These are phyloP conservation scores for Ditylenchus weischeri DNA, from an alignment of 2,888 invertebrate species.

Conservation along the genomic window DNA sequence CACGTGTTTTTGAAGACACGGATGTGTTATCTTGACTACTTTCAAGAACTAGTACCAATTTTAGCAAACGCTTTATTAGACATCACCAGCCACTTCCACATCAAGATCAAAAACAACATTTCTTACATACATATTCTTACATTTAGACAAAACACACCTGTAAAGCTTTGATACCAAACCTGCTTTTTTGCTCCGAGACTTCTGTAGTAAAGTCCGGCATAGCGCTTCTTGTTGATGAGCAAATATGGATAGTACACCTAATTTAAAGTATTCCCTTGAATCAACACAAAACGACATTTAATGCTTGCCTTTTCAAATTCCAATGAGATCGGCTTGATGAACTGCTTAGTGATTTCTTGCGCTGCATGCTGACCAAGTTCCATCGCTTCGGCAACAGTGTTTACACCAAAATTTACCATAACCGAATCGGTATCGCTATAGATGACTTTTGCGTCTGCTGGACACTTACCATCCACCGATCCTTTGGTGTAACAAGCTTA, in stretches of 20 bases:
- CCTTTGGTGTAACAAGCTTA: conserved; percentile 51
- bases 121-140: too few species aligned
- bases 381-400: conserved; percentile 78
- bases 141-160: too few species aligned
- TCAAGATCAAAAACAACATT: too few species aligned
- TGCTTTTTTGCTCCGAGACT: too few species aligned
- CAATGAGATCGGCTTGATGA: conserved; percentile 89
- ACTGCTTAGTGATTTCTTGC: conserved; percentile 81
- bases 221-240: conserved; percentile 95
- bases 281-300: not conserved
- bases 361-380: conserved; percentile 91
- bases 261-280: not conserved
- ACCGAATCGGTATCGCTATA: conserved; percentile 99
- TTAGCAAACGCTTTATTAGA: too few species aligned
- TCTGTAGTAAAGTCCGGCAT: conserved; percentile 94
- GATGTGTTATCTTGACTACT: too few species aligned
- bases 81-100: too few species aligned
- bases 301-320: conserved; percentile 86
- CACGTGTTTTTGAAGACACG: too few species aligned
- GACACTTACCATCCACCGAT: conserved; percentile 49
- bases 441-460: conserved; percentile 68
- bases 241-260: conserved; percentile 93
- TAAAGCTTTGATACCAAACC: too few species aligned
- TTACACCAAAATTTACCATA: conserved; percentile 97
- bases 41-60: too few species aligned